Base-by-base conservation (phyloP, 2,797 vertebrate species). In the Hybognathus amarus region DNA sequence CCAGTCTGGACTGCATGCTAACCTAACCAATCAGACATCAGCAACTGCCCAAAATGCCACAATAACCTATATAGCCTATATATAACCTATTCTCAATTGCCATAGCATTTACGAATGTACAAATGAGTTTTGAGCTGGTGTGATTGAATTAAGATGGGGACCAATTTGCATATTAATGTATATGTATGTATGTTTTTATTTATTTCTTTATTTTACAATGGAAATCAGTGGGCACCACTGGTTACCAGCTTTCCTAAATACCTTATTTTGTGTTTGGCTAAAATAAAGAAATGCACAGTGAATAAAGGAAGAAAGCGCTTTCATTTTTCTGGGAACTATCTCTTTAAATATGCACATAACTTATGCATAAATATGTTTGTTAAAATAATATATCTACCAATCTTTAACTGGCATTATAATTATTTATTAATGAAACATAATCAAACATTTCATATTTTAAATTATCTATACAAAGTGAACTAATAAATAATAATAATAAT, bases 111-210 rank as follows among this genome's bases (percentile, higher is more conserved):
- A 56, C 9, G n/a, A 56, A 22, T n/a, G 22, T 13, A 13, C 4
- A 3, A 45, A 13, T 45, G 0, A 12, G 12, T 45, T 4, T 56
- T 9, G 9, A 56, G 22, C 54, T n/a, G 42, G 42, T 11, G 1
- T n/a, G 54, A 56, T 5, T 56, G 4, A 56, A 9, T 56, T 3
- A 1, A 56, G 20, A 22, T 4, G 4, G 4, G 54, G 54, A 56
- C 22, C 0, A 11, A 56, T 56, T 56, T 56, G 9, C 22, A 11
- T 56, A 56, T n/a, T n/a, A 9, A 56, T 56, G 22, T 9, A 0
- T 6, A 36, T 36, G 4, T 22, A 3, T 1, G 1, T 22, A 0
- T 54, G 4, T 10, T 10, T 20, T 10, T 10, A 4, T 1, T 0
- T 22, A 0, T 54, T 1, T 10, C 4, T 20, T 11, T 42, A 12